Evolutionary conservation across 2,797 vertebrate species (phyloP), one percentile per base, ranked within the genome.

Genomic region (Lepilemur ruficaudatus): DNA sequence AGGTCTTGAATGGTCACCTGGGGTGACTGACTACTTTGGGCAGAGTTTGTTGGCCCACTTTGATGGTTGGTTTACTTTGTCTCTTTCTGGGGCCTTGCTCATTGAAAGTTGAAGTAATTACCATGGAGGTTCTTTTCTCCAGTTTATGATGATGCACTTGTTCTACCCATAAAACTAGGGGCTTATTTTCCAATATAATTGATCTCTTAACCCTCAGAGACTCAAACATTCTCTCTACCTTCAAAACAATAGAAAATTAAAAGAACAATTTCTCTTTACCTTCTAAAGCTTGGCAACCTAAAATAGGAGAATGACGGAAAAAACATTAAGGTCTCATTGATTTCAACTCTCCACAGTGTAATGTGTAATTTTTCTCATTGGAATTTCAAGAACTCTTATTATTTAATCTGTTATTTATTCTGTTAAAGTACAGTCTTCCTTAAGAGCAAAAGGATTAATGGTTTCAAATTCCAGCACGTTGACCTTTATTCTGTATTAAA

Each of bases 401-500:
- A 78, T 98, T 98, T 97, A 98, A 98, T 98, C 93, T 89, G 70
- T 98, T 98, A 98, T 98, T 98, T 98, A 97, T 98, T 95, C 97
- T 98, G 97, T 94, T 97, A 97, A 98, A 98, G 95, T 98, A 98
- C 97, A 98, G 96, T 89, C 97, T 98, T 96, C 97, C 97, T 98
- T 98, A 98, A 98, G 98, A 98, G 98, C 98, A 98, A 98, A 99
- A 98, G 98, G 98, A 99, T 99, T 99, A 99, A 98, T 98, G 97
- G 97, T 98, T 98, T 98, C 98, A 98, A 98, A 98, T 98, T 98
- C 97, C 93, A 96, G 97, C 84, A 97, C 67, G 63, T 93, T 99
- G 98, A 99, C 98, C 98, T 99, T 99, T 99, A 98, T 98, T 98
- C 98, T 98, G 98, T 98, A 99, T 98, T 98, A 98, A 98, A 99